Base-by-base conservation (phyloP, 2,888 invertebrate species). In the Sarcophaga carnaria region DNA sequence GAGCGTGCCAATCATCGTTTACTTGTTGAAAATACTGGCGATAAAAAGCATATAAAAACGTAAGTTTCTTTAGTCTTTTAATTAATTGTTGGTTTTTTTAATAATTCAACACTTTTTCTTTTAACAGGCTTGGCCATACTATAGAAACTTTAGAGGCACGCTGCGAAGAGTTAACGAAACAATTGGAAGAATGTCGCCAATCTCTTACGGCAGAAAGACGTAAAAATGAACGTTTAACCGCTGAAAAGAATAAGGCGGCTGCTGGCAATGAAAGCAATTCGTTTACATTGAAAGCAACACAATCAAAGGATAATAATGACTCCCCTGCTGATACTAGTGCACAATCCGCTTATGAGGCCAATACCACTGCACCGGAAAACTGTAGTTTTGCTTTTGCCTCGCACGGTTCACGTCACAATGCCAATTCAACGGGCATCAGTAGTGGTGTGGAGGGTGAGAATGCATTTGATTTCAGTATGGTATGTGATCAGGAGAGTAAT, bases 21-120 rank as follows among this genome's bases (percentile, higher is more conserved):
- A 72, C 96, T 96, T 60, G 95, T 97, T 89, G 98, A 98, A 91
- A 96, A 96, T 93, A 95, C 96, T 66, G 95, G 96, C 76, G 97
- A 98, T 92, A 98, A 98, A 94, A 98, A 98, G 93, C 96, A 97
- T 92, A 96, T 98, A 89, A 97, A 97, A 94, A 96, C 96, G 97
- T 97, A 93, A 92, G 92, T 89, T 60, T 47, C 22, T 47, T 8
- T 49, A 20, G n/a, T 12, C 14, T 8, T 49, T 6, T 60, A 25
- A 14, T 20, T 20, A 20, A 20, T 20, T 20, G 20, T 20, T 20
- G 20, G 20, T 20, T 20, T 20, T 20, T 20, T 8, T 47, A 47
- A 11, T 64, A 25, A 66, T 77, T 59, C 66, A 67, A n/a, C 60
- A 74, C 17, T 70, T 37, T 20, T 67, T 25, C 69, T 67, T 22